These are phyloP conservation scores for Tetropium fuscum DNA, from an alignment of 2,888 invertebrate species.

Conservation along the genomic window DNA sequence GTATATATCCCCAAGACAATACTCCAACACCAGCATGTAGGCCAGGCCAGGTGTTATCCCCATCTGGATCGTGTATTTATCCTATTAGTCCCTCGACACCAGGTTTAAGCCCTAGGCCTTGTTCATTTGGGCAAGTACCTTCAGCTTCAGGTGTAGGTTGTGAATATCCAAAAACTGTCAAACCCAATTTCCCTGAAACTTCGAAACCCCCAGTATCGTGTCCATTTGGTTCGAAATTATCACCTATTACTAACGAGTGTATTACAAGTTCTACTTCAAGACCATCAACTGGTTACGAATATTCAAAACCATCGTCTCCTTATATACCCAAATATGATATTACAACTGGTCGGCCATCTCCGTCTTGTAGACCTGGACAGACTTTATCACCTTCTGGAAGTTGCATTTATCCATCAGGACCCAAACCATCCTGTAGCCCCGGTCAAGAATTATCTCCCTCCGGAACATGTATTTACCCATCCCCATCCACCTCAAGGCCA, in stretches of 20 bases:
- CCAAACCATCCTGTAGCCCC: not conserved
- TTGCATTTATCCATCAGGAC: slow-evolving; percentile 14
- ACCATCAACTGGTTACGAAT: slow-evolving; percentile 15
- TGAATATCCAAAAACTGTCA: slow-evolving; percentile 33
- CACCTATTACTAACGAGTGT: slow-evolving; percentile 14
- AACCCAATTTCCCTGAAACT: slow-evolving; percentile 1
- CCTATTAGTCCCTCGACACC: slow-evolving; percentile 25
- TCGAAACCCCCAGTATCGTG: slow-evolving; percentile 25
- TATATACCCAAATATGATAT: not conserved
- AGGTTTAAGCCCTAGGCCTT: slow-evolving; percentile 16
- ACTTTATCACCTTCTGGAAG: slow-evolving; percentile 24
- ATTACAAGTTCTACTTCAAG: not conserved
- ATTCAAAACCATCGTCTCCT: slow-evolving; percentile 17
- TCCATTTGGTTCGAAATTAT: slow-evolving; percentile 25
- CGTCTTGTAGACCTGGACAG: slow-evolving; percentile 31
- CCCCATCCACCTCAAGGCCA: slow-evolving; percentile 4
- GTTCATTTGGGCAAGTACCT: slow-evolving; percentile 37
- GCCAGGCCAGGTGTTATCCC: slow-evolving; percentile 52
- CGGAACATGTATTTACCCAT: slow-evolving; percentile 29
- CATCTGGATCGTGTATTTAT: slow-evolving; percentile 21
- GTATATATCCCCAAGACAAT: slow-evolving; percentile 3
- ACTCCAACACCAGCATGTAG: slow-evolving; percentile 57
- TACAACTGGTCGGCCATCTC: slow-evolving; percentile 8
- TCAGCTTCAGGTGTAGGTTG: slow-evolving; percentile 33
- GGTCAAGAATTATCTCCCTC: slow-evolving; percentile 28